Conservation (phyloP, 2,113 vertebrate genomes). For the Phalacrocorax brasilianus region DNA sequence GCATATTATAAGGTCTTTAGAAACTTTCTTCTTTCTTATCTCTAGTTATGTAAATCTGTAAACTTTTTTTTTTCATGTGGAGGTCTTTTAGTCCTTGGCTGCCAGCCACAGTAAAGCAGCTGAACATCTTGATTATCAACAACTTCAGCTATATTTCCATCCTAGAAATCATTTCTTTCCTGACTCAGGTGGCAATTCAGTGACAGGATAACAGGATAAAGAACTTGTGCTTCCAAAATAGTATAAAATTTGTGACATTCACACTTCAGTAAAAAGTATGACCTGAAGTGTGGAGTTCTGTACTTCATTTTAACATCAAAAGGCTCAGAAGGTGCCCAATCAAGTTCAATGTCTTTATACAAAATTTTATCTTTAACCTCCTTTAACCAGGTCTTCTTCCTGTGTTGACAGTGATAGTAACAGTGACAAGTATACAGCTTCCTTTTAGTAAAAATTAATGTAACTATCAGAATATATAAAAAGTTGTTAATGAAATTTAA, state of each 20-base stretch:
- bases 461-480: background rate
- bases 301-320: background rate
- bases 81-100: constrained; percentile 4
- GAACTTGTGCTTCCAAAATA: background rate
- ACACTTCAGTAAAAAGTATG: background rate
- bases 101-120: constrained; percentile 2
- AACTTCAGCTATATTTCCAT: constrained; percentile 45
- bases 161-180: constrained; percentile 46
- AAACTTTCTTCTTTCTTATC: background rate
- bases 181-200: constrained; percentile 4
- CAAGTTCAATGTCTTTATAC: background rate
- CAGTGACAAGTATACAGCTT: background rate
- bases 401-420: background rate
- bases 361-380: background rate
- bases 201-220: constrained; percentile 40
- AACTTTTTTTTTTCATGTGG: background rate
- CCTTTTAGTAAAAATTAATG: background rate
- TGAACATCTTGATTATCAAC: constrained; percentile 43
- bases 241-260: background rate
- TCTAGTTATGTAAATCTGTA: background rate
- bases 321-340: background rate
- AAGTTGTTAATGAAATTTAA: background rate
- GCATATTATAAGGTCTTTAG: background rate
- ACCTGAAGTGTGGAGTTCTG: background rate
- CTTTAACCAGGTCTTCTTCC: background rate